Percentiles rank a stretch among this genome's conserved stretches.
Evolutionary conservation across 1,140 invertebrate genomes (phyloP).

Genomic region (Drosophila watanabei): DNA sequence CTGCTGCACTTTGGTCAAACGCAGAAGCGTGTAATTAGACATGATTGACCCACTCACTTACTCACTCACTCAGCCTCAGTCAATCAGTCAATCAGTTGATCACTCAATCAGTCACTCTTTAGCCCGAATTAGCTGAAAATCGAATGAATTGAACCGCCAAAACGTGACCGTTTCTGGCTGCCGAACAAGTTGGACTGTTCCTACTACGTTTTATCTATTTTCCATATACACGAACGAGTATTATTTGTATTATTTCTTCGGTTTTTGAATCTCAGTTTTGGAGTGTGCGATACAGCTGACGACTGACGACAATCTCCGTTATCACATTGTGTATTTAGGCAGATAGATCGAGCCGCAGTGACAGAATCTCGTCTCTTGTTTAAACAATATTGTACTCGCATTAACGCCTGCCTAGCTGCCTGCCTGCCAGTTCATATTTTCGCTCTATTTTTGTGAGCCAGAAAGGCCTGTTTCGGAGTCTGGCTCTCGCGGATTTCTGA

Average conservation of each 20-base stretch:
- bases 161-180: constrained; percentile 51
- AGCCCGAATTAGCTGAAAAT: constrained; percentile 10
- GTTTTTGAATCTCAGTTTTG: constrained; percentile 21
- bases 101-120: constrained; percentile 1
- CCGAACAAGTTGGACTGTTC: constrained; percentile 17
- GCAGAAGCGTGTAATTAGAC: constrained; percentile 65
- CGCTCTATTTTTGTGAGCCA: constrained; percentile 20
- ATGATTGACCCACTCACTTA: constrained; percentile 49
- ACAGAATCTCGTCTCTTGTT: constrained; percentile 52
- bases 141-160: constrained; percentile 11
- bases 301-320: constrained; percentile 67
- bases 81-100: constrained; percentile 25
- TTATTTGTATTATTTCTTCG: constrained; percentile 29
- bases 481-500: constrained; percentile 11
- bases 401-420: constrained; percentile 39
- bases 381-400: constrained; percentile 47
- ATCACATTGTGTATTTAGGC: constrained; percentile 74
- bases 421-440: constrained; percentile 19
- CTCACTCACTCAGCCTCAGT: constrained; percentile 38
- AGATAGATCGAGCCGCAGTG: constrained; percentile 64
- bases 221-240: constrained; percentile 1
- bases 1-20: constrained; percentile 64
- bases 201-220: constrained; percentile 19
- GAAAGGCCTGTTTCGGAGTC: constrained; percentile 25
- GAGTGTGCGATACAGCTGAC: constrained; percentile 32